These are phyloP conservation scores for Oryzias sinensis DNA, from an alignment of 2,797 vertebrate species.

Conservation along the genomic window DNA sequence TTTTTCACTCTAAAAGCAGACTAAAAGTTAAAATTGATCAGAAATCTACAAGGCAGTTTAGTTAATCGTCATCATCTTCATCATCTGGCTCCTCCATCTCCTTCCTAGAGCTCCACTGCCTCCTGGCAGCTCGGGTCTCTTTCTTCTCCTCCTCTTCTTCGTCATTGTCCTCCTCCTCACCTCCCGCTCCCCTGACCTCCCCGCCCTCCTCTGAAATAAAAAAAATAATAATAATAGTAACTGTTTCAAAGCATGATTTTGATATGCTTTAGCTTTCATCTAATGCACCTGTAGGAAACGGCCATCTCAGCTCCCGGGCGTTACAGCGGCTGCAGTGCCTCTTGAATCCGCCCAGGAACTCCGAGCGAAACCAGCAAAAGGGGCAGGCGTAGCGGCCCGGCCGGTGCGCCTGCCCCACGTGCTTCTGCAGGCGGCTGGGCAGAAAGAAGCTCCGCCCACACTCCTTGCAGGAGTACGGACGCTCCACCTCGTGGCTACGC, in stretches of 20 bases:
- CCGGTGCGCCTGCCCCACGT: constrained; percentile 43
- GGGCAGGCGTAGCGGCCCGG: constrained; percentile 66
- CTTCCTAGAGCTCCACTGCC: background rate
- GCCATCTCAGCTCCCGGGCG: constrained; percentile 20
- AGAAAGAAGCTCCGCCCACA: constrained; percentile 62
- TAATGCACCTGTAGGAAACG: no score
- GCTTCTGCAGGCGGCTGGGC: constrained; percentile 62
- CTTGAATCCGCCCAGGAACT: constrained; percentile 56
- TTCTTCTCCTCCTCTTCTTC: background rate
- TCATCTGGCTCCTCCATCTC: constrained; percentile 1
- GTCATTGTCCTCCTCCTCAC: background rate
- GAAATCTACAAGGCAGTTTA: background rate
- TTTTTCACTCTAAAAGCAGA: background rate
- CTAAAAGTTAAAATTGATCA: background rate
- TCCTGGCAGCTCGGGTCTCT: constrained; percentile 11
- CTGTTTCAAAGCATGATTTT: no score
- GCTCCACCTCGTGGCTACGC: constrained; percentile 52
- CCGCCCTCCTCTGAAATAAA: background rate
- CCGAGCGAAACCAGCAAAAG: constrained; percentile 67
- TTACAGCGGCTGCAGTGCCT: constrained; percentile 69
- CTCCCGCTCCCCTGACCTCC: accelerated
- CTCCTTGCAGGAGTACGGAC: constrained; percentile 43
- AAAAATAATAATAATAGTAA: no score
- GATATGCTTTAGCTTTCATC: no score
- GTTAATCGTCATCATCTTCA: constrained; percentile 5